Percentiles rank a stretch among this genome's conserved stretches.
phyloP scores from a whole-genome alignment of 2,888 invertebrate genomes.

The Cheilosia variabilis region DNA sequence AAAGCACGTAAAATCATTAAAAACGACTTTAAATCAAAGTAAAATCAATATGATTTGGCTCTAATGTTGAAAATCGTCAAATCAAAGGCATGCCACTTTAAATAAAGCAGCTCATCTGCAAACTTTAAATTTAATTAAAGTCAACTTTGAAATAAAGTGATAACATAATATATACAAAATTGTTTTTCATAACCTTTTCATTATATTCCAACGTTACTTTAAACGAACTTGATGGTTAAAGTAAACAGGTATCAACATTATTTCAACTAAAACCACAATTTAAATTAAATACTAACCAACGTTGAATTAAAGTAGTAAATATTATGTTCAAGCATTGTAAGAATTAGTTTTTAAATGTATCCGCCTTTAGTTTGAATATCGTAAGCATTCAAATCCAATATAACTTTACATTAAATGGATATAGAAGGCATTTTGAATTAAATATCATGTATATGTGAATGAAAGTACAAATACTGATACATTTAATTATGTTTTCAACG shows the following conservation, averaged over 20 bases:
- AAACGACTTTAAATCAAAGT: background rate
- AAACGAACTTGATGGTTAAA: background rate
- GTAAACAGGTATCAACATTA: no score
- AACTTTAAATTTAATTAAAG: background rate
- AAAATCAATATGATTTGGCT: slow-evolving; percentile 3
- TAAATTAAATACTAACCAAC: background rate
- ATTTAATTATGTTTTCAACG: no score
- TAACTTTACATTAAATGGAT: background rate
- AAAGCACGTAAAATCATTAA: background rate
- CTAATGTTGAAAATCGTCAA: background rate
- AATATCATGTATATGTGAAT: no score
- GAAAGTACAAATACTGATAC: no score
- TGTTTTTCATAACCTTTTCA: background rate
- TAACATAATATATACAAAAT: background rate
- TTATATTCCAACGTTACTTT: background rate
- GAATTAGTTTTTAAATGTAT: background rate
- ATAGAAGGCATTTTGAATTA: background rate
- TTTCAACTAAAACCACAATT: no score
- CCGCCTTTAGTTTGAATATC: background rate
- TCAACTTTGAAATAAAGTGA: background rate
- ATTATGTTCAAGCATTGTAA: background rate
- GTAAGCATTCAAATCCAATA: background rate
- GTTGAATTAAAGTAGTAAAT: background rate
- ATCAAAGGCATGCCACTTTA: background rate
- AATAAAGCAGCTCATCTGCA: background rate